phyloP scores from a whole-genome alignment of 1,140 invertebrate species.

The Heliconius melpomene region DNA sequence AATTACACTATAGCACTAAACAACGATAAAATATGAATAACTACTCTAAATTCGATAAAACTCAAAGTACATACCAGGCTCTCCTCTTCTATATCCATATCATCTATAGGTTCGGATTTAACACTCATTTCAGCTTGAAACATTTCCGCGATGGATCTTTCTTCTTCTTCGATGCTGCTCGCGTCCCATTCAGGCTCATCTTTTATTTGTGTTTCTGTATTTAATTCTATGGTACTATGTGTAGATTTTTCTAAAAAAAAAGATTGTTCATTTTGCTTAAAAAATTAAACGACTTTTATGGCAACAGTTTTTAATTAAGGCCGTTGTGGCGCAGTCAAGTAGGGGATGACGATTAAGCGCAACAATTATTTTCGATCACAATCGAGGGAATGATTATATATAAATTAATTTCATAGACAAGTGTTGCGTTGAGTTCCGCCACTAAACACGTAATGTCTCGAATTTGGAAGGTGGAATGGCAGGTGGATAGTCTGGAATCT shows the following conservation, averaged over 20 bases:
- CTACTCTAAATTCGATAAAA: neutral
- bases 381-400: no score
- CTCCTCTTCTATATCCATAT: constrained; percentile 75
- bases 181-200: constrained; percentile 88
- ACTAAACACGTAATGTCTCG: no score
- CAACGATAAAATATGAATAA: neutral
- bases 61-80: constrained; percentile 52
- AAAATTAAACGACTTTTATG: neutral
- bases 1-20: no score
- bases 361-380: no score
- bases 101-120: constrained; percentile 80
- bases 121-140: constrained; percentile 81
- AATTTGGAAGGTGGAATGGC: no score
- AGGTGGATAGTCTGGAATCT: no score
- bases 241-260: constrained; percentile 59
- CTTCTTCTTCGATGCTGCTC: constrained; percentile 78
- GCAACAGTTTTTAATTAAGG: neutral
- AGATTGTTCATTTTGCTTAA: neutral
- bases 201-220: constrained; percentile 82
- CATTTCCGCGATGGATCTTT: constrained; percentile 74
- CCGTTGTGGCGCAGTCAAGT: no score
- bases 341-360: no score
- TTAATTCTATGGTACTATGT: constrained; percentile 47
- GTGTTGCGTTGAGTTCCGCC: no score
- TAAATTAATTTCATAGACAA: no score